These are phyloP conservation scores for Hypotaenidia philippensis DNA, from an alignment of 2,797 vertebrate genomes.

Conservation along the genomic window DNA sequence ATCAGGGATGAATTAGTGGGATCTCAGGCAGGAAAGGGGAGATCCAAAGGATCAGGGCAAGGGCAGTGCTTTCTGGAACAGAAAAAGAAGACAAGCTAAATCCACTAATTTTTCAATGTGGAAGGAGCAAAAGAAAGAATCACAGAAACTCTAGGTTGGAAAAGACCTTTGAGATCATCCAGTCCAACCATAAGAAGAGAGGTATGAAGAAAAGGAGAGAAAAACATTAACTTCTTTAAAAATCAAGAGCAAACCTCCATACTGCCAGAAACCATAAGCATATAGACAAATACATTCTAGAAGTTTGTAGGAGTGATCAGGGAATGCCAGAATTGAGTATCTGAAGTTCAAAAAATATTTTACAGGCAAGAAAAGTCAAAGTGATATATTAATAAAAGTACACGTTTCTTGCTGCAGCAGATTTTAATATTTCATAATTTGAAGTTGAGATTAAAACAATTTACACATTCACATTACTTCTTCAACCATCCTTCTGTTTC, in stretches of 20 bases:
- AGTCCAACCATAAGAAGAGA: not conserved
- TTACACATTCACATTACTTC: not conserved
- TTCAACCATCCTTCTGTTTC: not conserved
- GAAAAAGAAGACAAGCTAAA: not conserved
- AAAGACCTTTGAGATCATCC: too few relatives aligned
- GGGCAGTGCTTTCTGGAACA: not conserved
- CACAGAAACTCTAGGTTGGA: too few relatives aligned
- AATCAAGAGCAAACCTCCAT: not conserved
- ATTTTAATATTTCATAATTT: not conserved
- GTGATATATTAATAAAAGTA: not conserved
- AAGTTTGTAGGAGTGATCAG: not conserved
- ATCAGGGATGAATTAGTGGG: not conserved
- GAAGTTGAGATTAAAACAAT: conserved; percentile 11
- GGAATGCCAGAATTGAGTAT: not conserved
- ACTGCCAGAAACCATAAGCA: not conserved
- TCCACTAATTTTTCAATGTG: not conserved
- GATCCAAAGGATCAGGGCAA: not conserved
- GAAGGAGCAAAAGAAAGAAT: not conserved
- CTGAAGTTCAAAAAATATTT: conserved; percentile 6
- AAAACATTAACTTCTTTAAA: not conserved
- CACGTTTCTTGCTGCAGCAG: not conserved
- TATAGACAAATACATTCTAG: not conserved
- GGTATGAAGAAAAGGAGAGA: not conserved
- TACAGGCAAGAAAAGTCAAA: conserved; percentile 24
- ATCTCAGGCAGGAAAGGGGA: not conserved